A percentile compares a stretch with the other conserved stretches of the same genome.
phyloP scores from a whole-genome alignment of 1,140 invertebrate genomes.

The Grapholita molesta region DNA sequence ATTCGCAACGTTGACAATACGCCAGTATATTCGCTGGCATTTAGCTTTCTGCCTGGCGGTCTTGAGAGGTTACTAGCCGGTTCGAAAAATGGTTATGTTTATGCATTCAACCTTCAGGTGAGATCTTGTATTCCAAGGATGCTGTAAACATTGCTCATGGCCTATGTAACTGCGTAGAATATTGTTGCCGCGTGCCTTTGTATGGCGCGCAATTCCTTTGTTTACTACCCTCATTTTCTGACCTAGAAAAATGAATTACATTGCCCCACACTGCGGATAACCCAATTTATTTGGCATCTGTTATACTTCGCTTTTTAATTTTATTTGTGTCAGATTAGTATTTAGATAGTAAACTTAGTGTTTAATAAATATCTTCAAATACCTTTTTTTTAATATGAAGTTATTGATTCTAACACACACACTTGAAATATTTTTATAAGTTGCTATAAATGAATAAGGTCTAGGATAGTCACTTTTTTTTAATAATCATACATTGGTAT shows the following conservation, averaged over 20 bases:
- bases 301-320: not conserved
- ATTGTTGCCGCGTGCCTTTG: conserved; percentile 27
- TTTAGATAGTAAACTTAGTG: no score
- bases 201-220: conserved; percentile 47
- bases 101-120: conserved; percentile 86
- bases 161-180: conserved; percentile 31
- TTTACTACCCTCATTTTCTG: conserved; percentile 62
- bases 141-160: conserved; percentile 27
- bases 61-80: conserved; percentile 83
- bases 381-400: no score
- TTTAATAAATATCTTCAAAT: no score
- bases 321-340: not conserved
- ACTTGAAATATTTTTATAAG: no score
- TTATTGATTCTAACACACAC: no score
- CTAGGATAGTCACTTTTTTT: no score
- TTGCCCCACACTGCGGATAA: not conserved
- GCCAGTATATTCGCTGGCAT: conserved; percentile 82
- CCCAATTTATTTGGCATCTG: not conserved
- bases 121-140: conserved; percentile 54
- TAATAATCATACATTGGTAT: no score
- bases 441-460: no score
- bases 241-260: conserved; percentile 47
- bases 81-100: conserved; percentile 82
- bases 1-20: conserved; percentile 83
- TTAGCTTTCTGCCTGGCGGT: conserved; percentile 78